Base-by-base conservation (phyloP, 2,888 invertebrate species). In the Torymus tubicola region DNA sequence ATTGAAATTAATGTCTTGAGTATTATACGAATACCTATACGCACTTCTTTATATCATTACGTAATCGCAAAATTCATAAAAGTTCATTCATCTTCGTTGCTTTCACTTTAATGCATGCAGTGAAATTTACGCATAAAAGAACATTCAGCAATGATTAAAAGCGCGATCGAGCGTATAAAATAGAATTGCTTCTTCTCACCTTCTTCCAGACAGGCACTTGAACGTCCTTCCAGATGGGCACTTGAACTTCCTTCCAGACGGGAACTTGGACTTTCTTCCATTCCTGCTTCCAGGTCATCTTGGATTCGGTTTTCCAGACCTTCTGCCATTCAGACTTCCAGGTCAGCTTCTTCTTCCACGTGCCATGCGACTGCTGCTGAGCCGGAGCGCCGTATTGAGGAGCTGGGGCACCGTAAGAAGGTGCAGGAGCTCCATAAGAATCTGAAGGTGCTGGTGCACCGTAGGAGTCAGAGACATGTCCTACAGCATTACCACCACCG, bases 261-360 rank as follows among this genome's bases (percentile, higher is more conserved):
- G 91, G 94, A 2, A 94, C 93, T 86, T 95, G 94, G 57, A 94
- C 92, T 86, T 96, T 95, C 85, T 95, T 95, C 95, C 95, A 96
- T 88, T 94, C 93, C 50, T 93, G 92, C 90, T 95, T 94, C 95
- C 95, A 95, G 68, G 92, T 91, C 75, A 94, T 92, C 89, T 96
- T 96, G 85, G 95, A 95, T 64, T 95, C 94, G 0, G 93, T 93
- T 90, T 95, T 95, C 95, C 95, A 95, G 50, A 95, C 92, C 58
- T 81, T 81, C 85, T 94, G 94, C 95, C 95, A 96, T 85, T 96
- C 96, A 81, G 95, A 94, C 90, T 96, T 96, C 96, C 96, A 96
- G 50, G 93, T 93, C 65, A 96, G 92, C 90, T 96, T 96, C 90
- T 96, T 96, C 90, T 96, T 95, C 95, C 95, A 96, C 84, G 94